These are phyloP conservation scores for Babyrousa celebensis DNA, from an alignment of 2,797 vertebrate genomes.

Conservation along the genomic window DNA sequence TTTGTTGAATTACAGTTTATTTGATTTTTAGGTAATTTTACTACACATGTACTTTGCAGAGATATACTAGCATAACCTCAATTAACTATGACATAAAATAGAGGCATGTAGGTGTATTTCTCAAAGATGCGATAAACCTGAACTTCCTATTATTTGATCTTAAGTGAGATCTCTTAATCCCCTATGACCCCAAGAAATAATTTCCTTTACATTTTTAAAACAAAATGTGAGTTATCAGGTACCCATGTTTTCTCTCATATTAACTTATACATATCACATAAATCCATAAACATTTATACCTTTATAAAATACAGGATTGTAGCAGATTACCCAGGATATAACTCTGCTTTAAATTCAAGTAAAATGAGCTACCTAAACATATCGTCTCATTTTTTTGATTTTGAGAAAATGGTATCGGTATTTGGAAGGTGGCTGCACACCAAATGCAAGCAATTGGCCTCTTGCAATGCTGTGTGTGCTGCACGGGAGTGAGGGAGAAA, in stretches of 20 bases:
- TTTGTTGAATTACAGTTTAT: background rate
- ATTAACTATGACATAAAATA: background rate
- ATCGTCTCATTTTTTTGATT: background rate
- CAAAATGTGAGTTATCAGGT: background rate
- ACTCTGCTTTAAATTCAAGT: background rate
- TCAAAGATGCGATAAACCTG: background rate
- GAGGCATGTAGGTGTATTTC: background rate
- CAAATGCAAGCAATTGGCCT: background rate
- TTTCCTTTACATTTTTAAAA: background rate
- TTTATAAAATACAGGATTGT: background rate
- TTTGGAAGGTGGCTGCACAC: background rate
- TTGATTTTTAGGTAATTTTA: background rate
- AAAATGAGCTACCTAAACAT: background rate
- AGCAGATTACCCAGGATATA: background rate
- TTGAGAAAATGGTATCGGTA: background rate
- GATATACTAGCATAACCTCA: background rate
- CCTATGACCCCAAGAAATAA: background rate
- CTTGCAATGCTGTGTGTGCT: rapidly evolving
- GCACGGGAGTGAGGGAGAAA: background rate
- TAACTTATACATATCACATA: background rate
- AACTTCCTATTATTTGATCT: background rate
- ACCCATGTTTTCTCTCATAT: background rate
- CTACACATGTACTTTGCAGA: background rate
- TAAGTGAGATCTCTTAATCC: background rate
- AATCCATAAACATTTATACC: background rate